Percentiles rank a stretch among this genome's conserved stretches.
phyloP scores from a whole-genome alignment of 2,888 invertebrate species.

The Oeneis ivallda region DNA sequence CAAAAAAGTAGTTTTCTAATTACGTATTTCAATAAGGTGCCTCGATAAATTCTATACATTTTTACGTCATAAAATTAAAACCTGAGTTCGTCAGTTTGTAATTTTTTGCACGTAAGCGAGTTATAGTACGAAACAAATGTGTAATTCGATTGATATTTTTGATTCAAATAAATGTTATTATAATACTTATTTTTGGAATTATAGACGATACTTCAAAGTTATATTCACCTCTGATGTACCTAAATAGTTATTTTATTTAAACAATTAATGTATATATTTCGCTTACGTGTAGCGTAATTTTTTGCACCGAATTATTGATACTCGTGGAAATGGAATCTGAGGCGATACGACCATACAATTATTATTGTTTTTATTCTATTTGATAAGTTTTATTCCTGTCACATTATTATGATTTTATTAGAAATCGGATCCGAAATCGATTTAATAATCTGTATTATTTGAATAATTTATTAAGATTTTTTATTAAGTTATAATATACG shows the following conservation, averaged over 20 bases:
- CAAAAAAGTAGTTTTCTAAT: slow-evolving; percentile 41
- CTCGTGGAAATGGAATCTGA: slow-evolving; percentile 25
- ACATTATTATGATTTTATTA: slow-evolving; percentile 35
- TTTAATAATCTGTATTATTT: slow-evolving; percentile 55
- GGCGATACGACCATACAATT: slow-evolving; percentile 23
- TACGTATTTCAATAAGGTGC: slow-evolving; percentile 44
- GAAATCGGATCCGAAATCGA: slow-evolving; percentile 38
- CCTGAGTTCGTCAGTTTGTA: slow-evolving; percentile 38
- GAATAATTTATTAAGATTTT: slow-evolving; percentile 68
- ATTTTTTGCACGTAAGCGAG: slow-evolving; percentile 32
- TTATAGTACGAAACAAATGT: slow-evolving; percentile 12
- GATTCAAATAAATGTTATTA: slow-evolving; percentile 12
- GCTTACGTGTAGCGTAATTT: slow-evolving; percentile 17
- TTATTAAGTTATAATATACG: slow-evolving; percentile 53
- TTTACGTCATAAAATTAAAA: slow-evolving; percentile 62
- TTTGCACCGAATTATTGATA: slow-evolving; percentile 16
- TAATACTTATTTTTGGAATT: slow-evolving; percentile 26
- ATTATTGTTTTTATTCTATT: slow-evolving; percentile 27
- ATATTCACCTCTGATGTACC: neutral
- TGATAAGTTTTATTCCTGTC: slow-evolving; percentile 34
- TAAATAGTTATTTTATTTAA: neutral
- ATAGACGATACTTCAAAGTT: slow-evolving; percentile 5
- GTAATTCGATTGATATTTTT: slow-evolving; percentile 17
- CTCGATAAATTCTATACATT: slow-evolving; percentile 51
- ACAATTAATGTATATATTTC: slow-evolving; percentile 10